Conservation (phyloP, 2,113 vertebrate species). For the Felis catus region DNA sequence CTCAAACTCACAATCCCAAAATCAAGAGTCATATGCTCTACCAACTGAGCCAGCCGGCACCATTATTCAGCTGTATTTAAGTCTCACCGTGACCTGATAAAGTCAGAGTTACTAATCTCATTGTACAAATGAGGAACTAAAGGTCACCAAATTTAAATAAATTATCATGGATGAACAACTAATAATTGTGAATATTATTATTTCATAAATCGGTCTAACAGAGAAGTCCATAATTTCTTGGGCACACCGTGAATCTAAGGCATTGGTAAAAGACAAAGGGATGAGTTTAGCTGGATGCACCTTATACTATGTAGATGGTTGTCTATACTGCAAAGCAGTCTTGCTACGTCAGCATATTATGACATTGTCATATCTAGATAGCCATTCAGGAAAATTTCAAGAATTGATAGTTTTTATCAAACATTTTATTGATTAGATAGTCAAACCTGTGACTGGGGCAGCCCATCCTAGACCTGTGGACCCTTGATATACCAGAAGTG, state of each 20-base stretch:
- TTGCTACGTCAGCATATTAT: background rate
- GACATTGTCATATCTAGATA: background rate
- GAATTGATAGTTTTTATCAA: background rate
- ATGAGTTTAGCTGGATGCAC: background rate
- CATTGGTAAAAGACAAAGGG: background rate
- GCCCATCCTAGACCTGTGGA: background rate
- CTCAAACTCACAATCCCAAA: background rate
- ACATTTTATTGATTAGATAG: background rate
- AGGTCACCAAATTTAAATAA: background rate
- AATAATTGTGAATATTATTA: background rate
- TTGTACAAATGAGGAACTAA: background rate
- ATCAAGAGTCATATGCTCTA: background rate
- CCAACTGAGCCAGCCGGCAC: background rate
- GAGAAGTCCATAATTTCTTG: background rate
- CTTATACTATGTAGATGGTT: background rate
- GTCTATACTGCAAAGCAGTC: background rate
- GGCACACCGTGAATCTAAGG: background rate
- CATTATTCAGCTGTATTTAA: background rate
- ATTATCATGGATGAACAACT: background rate
- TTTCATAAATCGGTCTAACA: background rate
- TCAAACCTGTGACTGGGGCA: background rate
- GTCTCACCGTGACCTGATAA: background rate
- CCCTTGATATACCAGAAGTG: background rate
- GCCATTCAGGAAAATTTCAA: background rate
- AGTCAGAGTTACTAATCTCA: background rate